These are phyloP conservation scores for Malurus melanocephalus DNA, from an alignment of 2,113 vertebrate genomes.

Conservation along the genomic window DNA sequence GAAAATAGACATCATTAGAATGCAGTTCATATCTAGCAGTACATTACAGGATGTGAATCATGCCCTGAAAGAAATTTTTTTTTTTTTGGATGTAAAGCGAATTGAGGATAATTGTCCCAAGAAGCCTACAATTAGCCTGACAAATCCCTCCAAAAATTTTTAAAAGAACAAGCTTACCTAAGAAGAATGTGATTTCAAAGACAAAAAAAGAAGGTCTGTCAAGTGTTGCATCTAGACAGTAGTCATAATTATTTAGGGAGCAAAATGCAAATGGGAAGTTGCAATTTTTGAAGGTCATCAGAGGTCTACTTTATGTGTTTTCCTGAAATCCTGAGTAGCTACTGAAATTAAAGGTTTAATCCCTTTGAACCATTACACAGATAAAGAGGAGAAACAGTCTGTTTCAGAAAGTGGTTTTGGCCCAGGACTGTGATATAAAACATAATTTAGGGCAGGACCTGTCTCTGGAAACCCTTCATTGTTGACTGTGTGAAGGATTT, in stretches of 20 bases:
- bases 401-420: not conserved
- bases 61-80: not conserved
- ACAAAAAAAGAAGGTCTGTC: not conserved
- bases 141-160: not conserved
- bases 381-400: not conserved
- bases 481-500: not conserved
- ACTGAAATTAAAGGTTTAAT: fast-evolving
- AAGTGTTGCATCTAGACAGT: not conserved
- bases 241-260: not conserved
- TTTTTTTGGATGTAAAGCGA: not conserved
- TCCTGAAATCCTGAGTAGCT: not conserved
- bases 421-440: not conserved
- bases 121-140: not conserved
- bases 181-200: not conserved
- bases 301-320: not conserved
- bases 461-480: not conserved
- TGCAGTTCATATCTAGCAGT: not conserved
- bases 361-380: not conserved
- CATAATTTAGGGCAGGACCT: not conserved
- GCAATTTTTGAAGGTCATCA: not conserved
- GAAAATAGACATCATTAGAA: not conserved
- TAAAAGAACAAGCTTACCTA: not conserved
- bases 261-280: not conserved
- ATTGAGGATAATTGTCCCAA: not conserved
- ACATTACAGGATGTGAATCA: not conserved